Evolutionary conservation across 2,888 invertebrate species (phyloP).

Genomic region (Drosophila rubida): DNA sequence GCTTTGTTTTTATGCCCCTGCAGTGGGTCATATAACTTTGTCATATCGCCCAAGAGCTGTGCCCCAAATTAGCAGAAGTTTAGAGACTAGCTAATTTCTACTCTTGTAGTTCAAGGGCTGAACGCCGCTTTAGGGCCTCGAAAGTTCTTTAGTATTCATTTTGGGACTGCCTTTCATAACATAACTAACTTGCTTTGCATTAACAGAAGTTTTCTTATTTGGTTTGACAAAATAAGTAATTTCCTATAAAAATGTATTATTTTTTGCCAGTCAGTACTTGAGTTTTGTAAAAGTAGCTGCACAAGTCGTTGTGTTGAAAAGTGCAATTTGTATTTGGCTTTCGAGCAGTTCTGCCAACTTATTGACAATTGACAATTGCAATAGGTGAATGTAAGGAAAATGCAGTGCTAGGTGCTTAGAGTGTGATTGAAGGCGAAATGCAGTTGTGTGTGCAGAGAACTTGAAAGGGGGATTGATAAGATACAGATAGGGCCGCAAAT

Average conservation of each 20-base stretch:
- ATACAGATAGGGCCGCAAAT: conserved; percentile 11
- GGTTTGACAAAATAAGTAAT: too few species aligned
- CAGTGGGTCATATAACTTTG: conserved; percentile 37
- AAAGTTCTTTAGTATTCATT: too few species aligned
- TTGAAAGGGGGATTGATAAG: conserved; percentile 36
- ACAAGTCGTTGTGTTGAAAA: neutral
- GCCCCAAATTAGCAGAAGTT: neutral
- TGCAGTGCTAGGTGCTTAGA: conserved; percentile 23
- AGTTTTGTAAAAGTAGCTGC: neutral
- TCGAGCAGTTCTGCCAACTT: neutral
- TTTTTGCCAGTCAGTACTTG: neutral
- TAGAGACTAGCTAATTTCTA: neutral
- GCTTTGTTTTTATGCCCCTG: conserved; percentile 31
- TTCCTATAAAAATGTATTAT: too few species aligned
- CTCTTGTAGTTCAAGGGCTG: neutral
- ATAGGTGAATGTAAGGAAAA: neutral
- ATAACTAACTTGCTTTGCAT: too few species aligned
- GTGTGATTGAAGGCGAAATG: conserved; percentile 19
- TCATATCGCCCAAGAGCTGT: neutral
- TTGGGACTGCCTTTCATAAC: too few species aligned
- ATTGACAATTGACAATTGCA: conserved; percentile 21
- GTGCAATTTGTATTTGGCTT: neutral
- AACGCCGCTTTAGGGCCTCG: neutral
- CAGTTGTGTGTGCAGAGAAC: conserved; percentile 36
- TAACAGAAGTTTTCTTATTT: too few species aligned